Percentiles rank a stretch among this genome's conserved stretches.
These are phyloP conservation scores for Cyanocitta stelleri DNA, from an alignment of 2,113 vertebrate genomes.

Conservation along the genomic window DNA sequence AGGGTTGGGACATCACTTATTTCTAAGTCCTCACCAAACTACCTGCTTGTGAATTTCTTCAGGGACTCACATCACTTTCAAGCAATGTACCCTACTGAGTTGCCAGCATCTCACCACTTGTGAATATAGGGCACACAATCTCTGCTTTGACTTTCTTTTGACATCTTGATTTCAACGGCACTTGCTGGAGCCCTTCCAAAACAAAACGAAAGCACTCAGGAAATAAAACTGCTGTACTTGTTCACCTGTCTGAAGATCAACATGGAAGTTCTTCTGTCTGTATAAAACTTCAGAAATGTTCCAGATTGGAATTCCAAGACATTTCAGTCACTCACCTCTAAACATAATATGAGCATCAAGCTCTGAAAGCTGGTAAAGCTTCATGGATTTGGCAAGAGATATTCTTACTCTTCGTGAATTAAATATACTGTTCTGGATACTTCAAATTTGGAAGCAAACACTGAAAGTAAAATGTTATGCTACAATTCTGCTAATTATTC, in stretches of 20 bases:
- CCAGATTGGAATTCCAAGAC: background rate
- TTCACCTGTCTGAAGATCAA: background rate
- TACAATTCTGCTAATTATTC: background rate
- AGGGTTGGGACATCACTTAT: background rate
- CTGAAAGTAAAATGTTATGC: background rate
- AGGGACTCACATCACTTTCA: background rate
- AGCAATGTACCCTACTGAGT: background rate
- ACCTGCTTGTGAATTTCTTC: background rate
- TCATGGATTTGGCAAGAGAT: background rate
- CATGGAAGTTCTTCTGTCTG: background rate
- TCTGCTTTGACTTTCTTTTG: background rate
- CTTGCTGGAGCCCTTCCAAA: background rate
- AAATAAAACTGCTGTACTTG: background rate
- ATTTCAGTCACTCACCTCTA: background rate
- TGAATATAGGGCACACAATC: background rate
- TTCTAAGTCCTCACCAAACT: background rate
- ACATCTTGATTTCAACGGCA: background rate
- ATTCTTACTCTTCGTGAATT: background rate
- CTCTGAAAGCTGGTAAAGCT: background rate
- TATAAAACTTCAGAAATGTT: background rate
- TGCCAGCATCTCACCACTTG: background rate
- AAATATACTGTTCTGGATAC: background rate
- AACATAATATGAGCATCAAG: background rate
- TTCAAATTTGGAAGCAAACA: background rate
- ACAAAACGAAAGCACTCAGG: background rate